A percentile compares a stretch with the other conserved stretches of the same genome.
phyloP scores from a whole-genome alignment of 1,140 invertebrate species.

The Hypsibius dujardini region DNA sequence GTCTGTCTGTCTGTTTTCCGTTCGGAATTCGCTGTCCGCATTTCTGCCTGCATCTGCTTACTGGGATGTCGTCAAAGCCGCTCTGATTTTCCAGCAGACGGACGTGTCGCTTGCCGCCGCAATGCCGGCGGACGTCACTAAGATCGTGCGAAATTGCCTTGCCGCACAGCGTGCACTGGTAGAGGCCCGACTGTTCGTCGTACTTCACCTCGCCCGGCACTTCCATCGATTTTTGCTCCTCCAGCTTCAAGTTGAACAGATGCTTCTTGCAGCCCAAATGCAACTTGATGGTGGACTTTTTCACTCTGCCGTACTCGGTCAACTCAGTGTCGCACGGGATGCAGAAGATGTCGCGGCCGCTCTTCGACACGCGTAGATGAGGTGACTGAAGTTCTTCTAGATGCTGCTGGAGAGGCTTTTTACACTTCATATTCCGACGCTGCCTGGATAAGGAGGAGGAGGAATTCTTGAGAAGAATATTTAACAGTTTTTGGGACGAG shows the following conservation, averaged over 20 bases:
- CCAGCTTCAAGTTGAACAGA: background rate
- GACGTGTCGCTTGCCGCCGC: background rate
- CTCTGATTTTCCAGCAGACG: background rate
- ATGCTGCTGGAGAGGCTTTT: background rate
- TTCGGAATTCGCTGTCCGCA: too few relatives aligned
- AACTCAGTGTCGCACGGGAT: background rate
- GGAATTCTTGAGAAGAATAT: background rate
- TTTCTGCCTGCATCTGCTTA: too few relatives aligned
- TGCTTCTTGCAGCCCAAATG: background rate
- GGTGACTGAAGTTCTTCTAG: background rate
- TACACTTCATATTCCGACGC: background rate
- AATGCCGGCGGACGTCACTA: background rate
- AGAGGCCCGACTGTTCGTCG: background rate
- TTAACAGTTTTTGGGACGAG: too few relatives aligned
- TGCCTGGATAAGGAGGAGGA: background rate
- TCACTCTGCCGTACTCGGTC: slow-evolving; percentile 10
- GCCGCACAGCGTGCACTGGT: slow-evolving; percentile 7
- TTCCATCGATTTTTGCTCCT: background rate
- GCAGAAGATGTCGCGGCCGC: slow-evolving; percentile 1
- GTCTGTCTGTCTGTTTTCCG: too few relatives aligned
- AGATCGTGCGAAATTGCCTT: background rate
- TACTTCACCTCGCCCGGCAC: background rate
- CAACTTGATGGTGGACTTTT: background rate
- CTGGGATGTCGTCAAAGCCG: too few relatives aligned
- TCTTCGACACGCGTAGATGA: background rate